phyloP scores from a whole-genome alignment of 64 coral and sea anemone genomes.

The Stichodactyla mertensii region DNA sequence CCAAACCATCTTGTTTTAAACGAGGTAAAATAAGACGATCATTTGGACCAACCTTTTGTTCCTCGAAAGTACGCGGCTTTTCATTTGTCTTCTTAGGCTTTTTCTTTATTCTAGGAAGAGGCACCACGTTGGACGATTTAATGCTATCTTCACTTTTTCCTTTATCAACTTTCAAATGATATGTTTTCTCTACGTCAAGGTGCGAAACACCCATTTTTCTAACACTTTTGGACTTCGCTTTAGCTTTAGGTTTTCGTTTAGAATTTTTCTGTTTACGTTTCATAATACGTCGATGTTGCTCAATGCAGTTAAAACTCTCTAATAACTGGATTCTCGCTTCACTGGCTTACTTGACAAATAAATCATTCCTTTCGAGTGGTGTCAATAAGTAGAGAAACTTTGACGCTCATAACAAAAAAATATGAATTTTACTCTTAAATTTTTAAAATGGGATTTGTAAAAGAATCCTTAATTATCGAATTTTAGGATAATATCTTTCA shows the following conservation, averaged over 20 bases:
- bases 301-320: background rate
- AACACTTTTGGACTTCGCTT: background rate
- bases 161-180: background rate
- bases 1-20: background rate
- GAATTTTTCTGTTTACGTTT: background rate
- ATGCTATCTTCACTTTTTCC: background rate
- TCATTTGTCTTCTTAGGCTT: background rate
- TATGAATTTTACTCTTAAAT: background rate
- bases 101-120: background rate
- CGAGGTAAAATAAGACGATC: background rate
- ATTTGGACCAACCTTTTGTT: background rate
- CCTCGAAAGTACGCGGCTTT: background rate
- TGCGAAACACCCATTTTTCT: background rate
- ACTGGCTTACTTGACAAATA: background rate
- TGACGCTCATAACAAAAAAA: background rate
- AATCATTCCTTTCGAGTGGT: background rate
- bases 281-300: background rate
- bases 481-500: background rate
- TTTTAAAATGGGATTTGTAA: background rate
- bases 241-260: background rate
- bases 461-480: background rate
- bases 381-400: background rate
- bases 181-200: background rate
- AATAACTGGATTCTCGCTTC: background rate
- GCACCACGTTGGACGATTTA: background rate